Evolutionary conservation across 2,888 invertebrate genomes (phyloP).

Genomic region (Choristoneura rosaceana): DNA sequence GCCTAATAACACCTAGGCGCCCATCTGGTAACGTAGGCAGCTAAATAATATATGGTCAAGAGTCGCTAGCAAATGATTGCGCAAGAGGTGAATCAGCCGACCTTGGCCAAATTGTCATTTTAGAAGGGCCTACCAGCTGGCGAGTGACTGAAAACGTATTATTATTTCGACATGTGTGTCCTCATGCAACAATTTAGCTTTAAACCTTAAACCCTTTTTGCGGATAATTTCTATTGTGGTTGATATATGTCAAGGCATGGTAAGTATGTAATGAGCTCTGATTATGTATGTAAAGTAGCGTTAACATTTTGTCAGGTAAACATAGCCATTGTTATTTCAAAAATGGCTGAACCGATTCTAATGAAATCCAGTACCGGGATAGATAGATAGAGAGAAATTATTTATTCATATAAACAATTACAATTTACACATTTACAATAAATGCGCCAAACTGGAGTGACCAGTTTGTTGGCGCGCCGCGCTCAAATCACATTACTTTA

Average conservation of each 20-base stretch:
- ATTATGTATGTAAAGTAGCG: neutral
- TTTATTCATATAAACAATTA: no score
- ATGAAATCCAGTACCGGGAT: no score
- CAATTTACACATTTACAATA: no score
- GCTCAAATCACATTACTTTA: no score
- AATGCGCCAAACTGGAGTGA: no score
- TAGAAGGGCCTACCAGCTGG: slow-evolving; percentile 20
- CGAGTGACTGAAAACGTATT: slow-evolving; percentile 14
- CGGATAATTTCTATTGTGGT: slow-evolving; percentile 10
- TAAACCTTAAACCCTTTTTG: slow-evolving; percentile 8
- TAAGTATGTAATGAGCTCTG: neutral
- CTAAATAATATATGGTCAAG: slow-evolving; percentile 22
- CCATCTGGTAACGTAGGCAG: slow-evolving; percentile 2
- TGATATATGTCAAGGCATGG: slow-evolving; percentile 9
- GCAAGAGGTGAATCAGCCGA: slow-evolving; percentile 32
- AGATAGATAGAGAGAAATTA: no score
- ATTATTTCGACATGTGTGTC: slow-evolving; percentile 25
- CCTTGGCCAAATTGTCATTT: slow-evolving; percentile 21
- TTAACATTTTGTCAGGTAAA: no score
- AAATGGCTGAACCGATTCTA: no score
- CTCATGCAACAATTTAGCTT: slow-evolving; percentile 8
- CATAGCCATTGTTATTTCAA: no score
- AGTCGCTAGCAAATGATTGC: neutral
- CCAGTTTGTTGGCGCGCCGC: no score
- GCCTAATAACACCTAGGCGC: slow-evolving; percentile 1